A percentile compares a stretch with the other conserved stretches of the same genome.
Conservation (phyloP, 2,888 invertebrate genomes). For the Argynnis bischoffii region DNA sequence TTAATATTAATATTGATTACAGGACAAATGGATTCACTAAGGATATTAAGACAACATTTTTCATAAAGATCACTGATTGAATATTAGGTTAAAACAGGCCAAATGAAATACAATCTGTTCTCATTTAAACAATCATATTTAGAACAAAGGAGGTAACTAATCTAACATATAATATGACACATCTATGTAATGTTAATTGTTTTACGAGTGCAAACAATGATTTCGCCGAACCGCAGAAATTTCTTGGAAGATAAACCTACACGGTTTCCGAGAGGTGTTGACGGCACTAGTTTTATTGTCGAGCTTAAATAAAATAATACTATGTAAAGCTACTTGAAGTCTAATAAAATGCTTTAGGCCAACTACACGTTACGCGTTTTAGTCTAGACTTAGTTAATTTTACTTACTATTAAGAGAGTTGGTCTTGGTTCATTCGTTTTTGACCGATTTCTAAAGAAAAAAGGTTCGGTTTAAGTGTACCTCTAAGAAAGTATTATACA, state of each 20-base stretch:
- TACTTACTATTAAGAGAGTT: too few relatives aligned
- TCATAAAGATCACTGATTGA: background rate
- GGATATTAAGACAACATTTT: background rate
- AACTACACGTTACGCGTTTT: too few relatives aligned
- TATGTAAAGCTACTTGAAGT: background rate
- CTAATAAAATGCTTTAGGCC: too few relatives aligned
- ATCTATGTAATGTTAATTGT: constrained; percentile 6
- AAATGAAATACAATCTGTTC: too few relatives aligned
- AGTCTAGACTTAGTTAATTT: too few relatives aligned
- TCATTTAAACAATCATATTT: background rate
- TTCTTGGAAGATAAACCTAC: constrained; percentile 11
- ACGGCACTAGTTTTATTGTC: background rate
- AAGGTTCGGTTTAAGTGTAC: too few relatives aligned
- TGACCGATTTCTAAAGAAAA: too few relatives aligned
- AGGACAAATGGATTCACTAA: too few relatives aligned
- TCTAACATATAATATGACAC: constrained; percentile 8
- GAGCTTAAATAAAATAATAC: constrained; percentile 1
- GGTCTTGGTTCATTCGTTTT: too few relatives aligned
- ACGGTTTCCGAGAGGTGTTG: constrained; percentile 25
- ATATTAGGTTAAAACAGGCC: too few relatives aligned
- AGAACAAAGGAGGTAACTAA: background rate
- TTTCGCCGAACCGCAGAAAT: background rate
- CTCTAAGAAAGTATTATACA: too few relatives aligned
- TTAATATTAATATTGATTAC: too few relatives aligned
- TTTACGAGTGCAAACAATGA: constrained; percentile 9